phyloP scores from a whole-genome alignment of 2,113 vertebrate genomes.

The Prunella fulvescens region DNA sequence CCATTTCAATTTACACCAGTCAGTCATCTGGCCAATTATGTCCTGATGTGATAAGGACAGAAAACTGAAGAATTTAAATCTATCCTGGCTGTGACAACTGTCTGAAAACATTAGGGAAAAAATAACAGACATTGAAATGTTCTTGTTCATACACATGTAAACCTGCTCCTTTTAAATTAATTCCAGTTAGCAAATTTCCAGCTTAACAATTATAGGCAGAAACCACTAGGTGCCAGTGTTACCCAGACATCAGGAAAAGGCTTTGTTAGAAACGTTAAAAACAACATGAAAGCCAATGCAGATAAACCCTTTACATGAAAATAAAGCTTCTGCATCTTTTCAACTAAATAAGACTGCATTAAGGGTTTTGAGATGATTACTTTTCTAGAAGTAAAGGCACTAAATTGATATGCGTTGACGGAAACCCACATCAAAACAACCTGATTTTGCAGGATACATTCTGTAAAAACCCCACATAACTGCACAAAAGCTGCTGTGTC shows the following conservation, averaged over 20 bases:
- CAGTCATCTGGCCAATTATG: neutral
- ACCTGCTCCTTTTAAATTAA: neutral
- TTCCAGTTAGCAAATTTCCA: neutral
- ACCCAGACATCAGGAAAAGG: constrained; percentile 11
- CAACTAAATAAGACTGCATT: neutral
- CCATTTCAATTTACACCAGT: neutral
- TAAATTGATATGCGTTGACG: neutral
- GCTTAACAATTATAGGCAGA: neutral
- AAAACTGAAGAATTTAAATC: neutral
- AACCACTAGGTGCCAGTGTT: constrained; percentile 72
- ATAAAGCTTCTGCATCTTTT: neutral
- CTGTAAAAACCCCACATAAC: neutral
- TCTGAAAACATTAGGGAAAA: neutral
- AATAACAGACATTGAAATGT: neutral
- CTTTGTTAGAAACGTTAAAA: neutral
- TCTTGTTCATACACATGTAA: neutral
- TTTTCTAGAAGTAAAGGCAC: neutral
- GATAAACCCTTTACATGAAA: neutral
- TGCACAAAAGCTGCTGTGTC: neutral
- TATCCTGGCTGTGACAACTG: neutral
- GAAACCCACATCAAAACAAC: neutral
- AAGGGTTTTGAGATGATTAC: neutral
- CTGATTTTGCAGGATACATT: neutral
- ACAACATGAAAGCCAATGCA: neutral
- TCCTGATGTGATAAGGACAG: neutral